These are phyloP conservation scores for Puntigrus tetrazona DNA, from an alignment of 2,113 vertebrate species.

Conservation along the genomic window DNA sequence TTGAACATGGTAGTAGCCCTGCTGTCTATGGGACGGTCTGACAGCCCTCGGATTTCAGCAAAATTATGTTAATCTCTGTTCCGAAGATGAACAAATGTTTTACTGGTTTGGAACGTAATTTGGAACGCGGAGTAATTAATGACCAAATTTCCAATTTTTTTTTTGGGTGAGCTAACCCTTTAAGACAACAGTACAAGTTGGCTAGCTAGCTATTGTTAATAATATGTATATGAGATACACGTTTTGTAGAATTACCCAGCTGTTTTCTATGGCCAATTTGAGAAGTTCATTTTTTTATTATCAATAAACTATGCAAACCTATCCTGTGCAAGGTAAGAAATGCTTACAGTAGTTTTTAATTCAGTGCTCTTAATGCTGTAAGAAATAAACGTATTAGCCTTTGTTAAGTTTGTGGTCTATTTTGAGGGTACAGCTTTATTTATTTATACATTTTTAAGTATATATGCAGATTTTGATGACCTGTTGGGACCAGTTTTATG, in stretches of 20 bases:
- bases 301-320: background rate
- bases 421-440: background rate
- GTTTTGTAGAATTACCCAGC: background rate
- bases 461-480: background rate
- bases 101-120: no score
- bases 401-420: background rate
- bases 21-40: no score
- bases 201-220: background rate
- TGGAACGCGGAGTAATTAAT: no score
- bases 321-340: background rate
- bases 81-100: no score
- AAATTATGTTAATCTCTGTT: no score
- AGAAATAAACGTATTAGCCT: background rate
- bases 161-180: no score
- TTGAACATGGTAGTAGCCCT: no score
- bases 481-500: constrained; percentile 1
- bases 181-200: no score
- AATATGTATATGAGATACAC: background rate
- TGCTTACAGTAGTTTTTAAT: background rate
- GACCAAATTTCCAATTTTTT: no score
- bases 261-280: background rate
- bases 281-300: background rate
- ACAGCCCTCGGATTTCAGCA: no score
- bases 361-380: background rate
- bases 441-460: background rate